phyloP scores from a whole-genome alignment of 2,113 vertebrate species.

The Antechinus flavipes region DNA sequence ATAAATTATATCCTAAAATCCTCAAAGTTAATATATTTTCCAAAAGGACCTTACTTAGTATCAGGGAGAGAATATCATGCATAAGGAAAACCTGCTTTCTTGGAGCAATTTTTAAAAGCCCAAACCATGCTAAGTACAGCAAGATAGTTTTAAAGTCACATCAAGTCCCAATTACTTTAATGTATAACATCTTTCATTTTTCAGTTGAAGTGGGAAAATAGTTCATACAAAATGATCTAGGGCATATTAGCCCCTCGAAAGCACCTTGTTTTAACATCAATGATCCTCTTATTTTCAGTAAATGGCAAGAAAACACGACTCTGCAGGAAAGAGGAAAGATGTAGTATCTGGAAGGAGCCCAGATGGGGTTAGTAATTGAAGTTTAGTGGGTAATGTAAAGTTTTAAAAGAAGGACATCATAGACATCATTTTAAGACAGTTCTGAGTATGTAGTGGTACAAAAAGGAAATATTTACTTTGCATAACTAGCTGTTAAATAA shows the following conservation, averaged over 20 bases:
- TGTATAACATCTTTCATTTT: not conserved
- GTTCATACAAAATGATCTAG: accelerated
- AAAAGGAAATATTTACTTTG: too few species aligned
- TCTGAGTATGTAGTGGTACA: too few species aligned
- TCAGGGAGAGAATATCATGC: too few species aligned
- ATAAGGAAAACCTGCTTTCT: not conserved
- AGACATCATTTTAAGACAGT: not conserved
- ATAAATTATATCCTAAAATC: not conserved
- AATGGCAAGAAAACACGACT: not conserved
- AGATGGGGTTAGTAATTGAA: not conserved
- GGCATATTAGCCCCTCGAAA: accelerated
- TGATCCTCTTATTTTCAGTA: not conserved
- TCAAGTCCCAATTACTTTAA: accelerated
- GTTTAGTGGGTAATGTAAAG: too few species aligned
- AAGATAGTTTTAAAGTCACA: too few species aligned
- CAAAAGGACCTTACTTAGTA: not conserved
- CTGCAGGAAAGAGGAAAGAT: not conserved
- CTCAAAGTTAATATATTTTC: not conserved
- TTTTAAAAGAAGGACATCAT: not conserved
- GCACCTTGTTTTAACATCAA: accelerated
- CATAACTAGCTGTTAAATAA: not conserved
- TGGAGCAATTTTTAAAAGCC: accelerated
- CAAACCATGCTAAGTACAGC: too few species aligned
- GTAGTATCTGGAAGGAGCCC: not conserved
- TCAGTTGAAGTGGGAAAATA: not conserved